Evolutionary conservation across 1,140 invertebrate genomes (phyloP), one percentile per base, ranked within the genome.

Genomic region (Zaprionus kolodkinae): DNA sequence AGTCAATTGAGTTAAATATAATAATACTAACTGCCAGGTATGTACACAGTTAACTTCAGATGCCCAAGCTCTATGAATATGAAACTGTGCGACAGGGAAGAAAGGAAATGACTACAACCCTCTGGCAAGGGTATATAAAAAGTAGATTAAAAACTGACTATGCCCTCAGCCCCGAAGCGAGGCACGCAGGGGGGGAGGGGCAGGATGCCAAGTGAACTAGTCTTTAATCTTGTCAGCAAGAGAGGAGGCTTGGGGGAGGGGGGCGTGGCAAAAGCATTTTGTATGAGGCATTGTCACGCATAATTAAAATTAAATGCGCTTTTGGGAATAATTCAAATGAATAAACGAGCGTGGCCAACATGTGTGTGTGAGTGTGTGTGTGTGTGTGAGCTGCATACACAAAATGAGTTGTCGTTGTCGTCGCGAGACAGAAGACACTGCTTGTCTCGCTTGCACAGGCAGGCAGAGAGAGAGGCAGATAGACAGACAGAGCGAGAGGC

Each of bases 231-330:
- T 79, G 48, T 35, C 54, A 70, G 68, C 72, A 84, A 72, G 13
- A 6, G n/a, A 2, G 3, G 25, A 15, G 0, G 11, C 0, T 12
- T 5, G 25, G 4, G 12, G n/a, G 67, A 6, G 36, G n/a, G 17
- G 45, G 35, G 21, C 2, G 36, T 36, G 52, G 63, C 63, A 54
- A 55, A 38, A 52, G 76, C 54, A 72, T 70, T 66, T 56, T 84
- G 81, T 83, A 86, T 86, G 81, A 88, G 84, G 75, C 85, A 79
- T 85, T 91, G 89, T 91, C 89, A 91, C 84, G 89, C 89, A 86
- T 91, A 91, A 91, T 91, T 91, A 91, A 91, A 91, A 91, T 91
- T 91, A 91, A 91, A 91, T 91, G 79, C 81, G 89, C 89, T 91
- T 91, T 85, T 84, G 89, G 89, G 89, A 91, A 91, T 91, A 91